Evolutionary conservation across 2,888 invertebrate species (phyloP).

Genomic region (Escarpia spicata): DNA sequence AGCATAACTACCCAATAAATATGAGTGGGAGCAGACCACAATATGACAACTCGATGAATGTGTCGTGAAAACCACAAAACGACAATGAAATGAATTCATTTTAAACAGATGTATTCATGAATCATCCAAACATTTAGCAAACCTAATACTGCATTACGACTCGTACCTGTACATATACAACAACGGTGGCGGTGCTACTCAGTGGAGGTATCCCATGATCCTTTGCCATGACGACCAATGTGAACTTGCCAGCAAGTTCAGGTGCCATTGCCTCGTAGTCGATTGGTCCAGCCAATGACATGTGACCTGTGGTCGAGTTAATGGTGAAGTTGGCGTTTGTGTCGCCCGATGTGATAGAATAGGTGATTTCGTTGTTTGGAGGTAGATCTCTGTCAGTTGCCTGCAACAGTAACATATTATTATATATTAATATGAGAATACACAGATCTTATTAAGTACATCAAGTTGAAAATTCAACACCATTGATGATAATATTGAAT

Average conservation of each 20-base stretch:
- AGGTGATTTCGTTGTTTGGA: constrained; percentile 55
- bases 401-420: constrained; percentile 57
- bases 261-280: constrained; percentile 57
- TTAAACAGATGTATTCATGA: not conserved
- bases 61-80: not conserved
- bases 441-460: not conserved
- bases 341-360: constrained; percentile 49
- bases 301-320: constrained; percentile 74
- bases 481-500: no score
- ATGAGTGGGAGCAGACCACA: constrained; percentile 7
- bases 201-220: constrained; percentile 54
- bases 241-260: constrained; percentile 45
- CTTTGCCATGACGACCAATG: constrained; percentile 45
- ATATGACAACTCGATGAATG: not conserved
- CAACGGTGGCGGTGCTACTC: constrained; percentile 52
- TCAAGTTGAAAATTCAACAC: not conserved
- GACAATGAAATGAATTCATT: not conserved
- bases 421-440: not conserved
- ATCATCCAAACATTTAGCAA: not conserved
- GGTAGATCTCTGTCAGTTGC: constrained; percentile 80
- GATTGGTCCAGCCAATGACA: constrained; percentile 52
- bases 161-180: constrained; percentile 74
- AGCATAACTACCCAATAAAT: not conserved
- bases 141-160: not conserved
- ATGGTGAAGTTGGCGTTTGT: constrained; percentile 69